Percentiles rank a stretch among this genome's conserved stretches.
phyloP scores from a whole-genome alignment of 2,113 vertebrate genomes.

The Rhadina sibilatrix region DNA sequence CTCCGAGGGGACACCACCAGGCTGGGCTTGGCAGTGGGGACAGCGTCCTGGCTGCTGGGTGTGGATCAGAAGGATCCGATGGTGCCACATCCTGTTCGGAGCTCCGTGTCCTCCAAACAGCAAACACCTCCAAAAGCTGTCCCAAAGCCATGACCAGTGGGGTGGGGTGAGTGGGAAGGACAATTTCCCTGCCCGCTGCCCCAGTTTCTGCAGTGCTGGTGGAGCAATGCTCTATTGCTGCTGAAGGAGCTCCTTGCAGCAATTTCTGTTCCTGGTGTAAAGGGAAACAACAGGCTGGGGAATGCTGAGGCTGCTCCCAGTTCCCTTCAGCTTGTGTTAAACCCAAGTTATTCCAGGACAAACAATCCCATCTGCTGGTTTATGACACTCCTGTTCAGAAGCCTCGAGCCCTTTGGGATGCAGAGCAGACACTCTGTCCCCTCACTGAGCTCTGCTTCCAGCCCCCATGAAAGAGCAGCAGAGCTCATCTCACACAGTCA shows the following conservation, averaged over 20 bases:
- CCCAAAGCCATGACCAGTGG: neutral
- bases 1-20: neutral
- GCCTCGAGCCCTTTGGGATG: neutral
- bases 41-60: neutral
- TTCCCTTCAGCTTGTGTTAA: neutral
- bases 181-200: neutral
- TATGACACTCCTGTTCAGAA: neutral
- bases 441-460: neutral
- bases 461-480: neutral
- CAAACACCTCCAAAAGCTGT: fast-evolving
- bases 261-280: neutral
- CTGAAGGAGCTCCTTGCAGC: neutral
- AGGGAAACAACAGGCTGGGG: neutral
- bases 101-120: neutral
- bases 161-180: neutral
- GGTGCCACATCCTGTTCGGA: fast-evolving
- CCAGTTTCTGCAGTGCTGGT: neutral
- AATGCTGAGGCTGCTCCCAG: neutral
- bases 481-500: neutral
- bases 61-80: fast-evolving
- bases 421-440: neutral
- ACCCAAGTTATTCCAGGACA: neutral
- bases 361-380: neutral
- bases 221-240: fast-evolving
- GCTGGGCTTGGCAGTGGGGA: neutral